A percentile compares a stretch with the other conserved stretches of the same genome.
These are phyloP conservation scores for Pipistrellus nathusii DNA, from an alignment of 2,797 vertebrate genomes.

Conservation along the genomic window DNA sequence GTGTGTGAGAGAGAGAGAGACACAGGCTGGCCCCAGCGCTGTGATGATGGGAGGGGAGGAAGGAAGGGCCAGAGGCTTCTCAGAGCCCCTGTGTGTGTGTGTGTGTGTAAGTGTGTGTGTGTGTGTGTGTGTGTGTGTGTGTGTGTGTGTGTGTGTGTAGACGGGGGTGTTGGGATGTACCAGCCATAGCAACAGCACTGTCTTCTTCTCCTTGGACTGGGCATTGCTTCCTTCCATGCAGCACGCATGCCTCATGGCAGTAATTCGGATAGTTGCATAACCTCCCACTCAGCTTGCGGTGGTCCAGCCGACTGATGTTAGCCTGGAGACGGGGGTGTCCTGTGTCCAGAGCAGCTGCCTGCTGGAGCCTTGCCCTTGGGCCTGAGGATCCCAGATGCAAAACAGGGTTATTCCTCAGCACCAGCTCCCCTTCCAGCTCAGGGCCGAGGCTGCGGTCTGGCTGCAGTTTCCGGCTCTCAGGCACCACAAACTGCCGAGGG, in stretches of 20 bases:
- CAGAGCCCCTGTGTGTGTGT: fast-evolving
- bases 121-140: fast-evolving
- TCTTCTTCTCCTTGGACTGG: constrained; percentile 49
- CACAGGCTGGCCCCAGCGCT: neutral
- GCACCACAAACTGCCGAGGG: neutral
- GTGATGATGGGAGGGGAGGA: neutral
- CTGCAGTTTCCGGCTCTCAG: neutral
- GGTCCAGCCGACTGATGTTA: constrained; percentile 37
- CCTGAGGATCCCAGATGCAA: neutral
- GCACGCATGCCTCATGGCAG: constrained; percentile 53
- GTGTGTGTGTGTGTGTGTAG: fast-evolving
- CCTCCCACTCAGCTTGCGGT: constrained; percentile 28
- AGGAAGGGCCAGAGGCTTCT: neutral
- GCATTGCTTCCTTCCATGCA: constrained; percentile 60
- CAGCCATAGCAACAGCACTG: fast-evolving
- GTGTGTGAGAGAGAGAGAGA: too few relatives aligned
- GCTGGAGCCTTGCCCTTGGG: neutral
- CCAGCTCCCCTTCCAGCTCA: neutral
- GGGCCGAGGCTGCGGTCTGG: neutral
- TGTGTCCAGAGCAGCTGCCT: neutral
- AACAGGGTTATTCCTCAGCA: neutral
- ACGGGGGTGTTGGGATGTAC: neutral
- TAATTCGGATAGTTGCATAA: neutral
- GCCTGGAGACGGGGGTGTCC: neutral
- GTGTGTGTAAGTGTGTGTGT: fast-evolving